Base-by-base conservation (phyloP, 2,888 invertebrate species). In the Ormyrus nitidulus region DNA sequence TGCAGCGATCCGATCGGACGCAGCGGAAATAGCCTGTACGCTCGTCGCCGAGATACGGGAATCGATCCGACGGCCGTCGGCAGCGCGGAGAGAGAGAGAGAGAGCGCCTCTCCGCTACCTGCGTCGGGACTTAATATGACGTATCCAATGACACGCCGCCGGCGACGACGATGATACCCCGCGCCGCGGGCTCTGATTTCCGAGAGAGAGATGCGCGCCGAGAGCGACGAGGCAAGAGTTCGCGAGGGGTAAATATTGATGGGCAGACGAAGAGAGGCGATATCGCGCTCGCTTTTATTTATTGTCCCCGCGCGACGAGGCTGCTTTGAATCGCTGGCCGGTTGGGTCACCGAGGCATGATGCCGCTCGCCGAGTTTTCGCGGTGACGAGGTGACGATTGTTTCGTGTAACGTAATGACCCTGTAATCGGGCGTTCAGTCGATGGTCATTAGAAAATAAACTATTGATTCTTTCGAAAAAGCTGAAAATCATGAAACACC, bases 61-160 rank as follows among this genome's bases (percentile, higher is more conserved):
- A 81, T 81, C 71, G 78, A 81, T 78, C 71, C 78, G 81, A 78
- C 81, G 58, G 2, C 34, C 13, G 69, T 13, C 6, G 44, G 34
- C 51, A 64, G 46, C 72, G 34, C 53, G 56, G 75, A 61, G 48
- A 74, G 61, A 53, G 69, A 72, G 75, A 66, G 75, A 78, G 75
- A 77, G 58, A 3, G n/a, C 10, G 69, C 13, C 10, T n/a, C 51
- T 49, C 19, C 69, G 13, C 49, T 49, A 13, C 59, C n/a, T 19
- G 7, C 53, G 9, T 74, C 80, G 76, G 74, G 81, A 83, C 83
- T 84, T 81, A 79, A 82, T 83, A 77, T 79, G 80, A 84, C 82
- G 77, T 83, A 79, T 85, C 80, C 83, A 75, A 84, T 84, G 83
- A 83, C 83, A 73, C 74, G 61, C 77, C 68, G 80, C 80, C 74